A percentile compares a stretch with the other conserved stretches of the same genome.
Evolutionary conservation across 2,797 vertebrate genomes (phyloP).

Genomic region (Notolepis coatsorum): DNA sequence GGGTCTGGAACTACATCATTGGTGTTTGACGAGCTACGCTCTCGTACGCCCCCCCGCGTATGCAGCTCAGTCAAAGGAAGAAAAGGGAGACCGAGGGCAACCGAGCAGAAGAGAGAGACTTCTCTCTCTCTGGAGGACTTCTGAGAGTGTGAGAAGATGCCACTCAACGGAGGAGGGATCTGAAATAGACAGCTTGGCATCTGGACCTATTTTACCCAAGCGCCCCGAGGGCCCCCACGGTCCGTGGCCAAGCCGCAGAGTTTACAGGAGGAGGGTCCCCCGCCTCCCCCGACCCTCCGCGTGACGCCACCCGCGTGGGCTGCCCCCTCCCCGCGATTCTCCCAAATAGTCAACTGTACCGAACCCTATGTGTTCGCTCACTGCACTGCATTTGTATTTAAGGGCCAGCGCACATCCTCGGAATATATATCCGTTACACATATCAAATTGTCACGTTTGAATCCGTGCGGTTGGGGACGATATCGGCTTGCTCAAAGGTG

Average conservation of each 20-base stretch:
- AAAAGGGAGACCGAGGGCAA: constrained; percentile 63
- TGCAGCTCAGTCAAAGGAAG: constrained; percentile 11
- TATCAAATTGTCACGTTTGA: no score
- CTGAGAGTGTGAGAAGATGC: constrained; percentile 62
- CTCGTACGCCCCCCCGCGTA: constrained; percentile 66
- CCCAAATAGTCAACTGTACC: no score
- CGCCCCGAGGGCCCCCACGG: background rate
- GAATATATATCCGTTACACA: no score
- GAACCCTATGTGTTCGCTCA: background rate
- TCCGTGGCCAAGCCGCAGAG: constrained; percentile 32
- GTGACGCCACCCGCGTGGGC: constrained; percentile 1
- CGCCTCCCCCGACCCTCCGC: background rate
- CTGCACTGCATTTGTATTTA: no score
- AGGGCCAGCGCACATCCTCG: no score
- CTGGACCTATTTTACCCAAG: constrained; percentile 27
- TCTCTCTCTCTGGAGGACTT: constrained; percentile 23
- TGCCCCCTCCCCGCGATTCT: no score
- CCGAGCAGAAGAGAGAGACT: constrained; percentile 48
- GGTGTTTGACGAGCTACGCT: constrained; percentile 66
- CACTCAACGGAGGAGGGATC: constrained; percentile 38
- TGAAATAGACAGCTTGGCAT: constrained; percentile 58
- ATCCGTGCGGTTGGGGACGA: no score
- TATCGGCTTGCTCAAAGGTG: no score
- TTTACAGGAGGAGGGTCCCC: constrained; percentile 35
- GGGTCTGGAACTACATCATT: constrained; percentile 77